Evolutionary conservation across 2,888 invertebrate species (phyloP), one percentile per base, ranked within the genome.

Genomic region (Corythucha ciliata): DNA sequence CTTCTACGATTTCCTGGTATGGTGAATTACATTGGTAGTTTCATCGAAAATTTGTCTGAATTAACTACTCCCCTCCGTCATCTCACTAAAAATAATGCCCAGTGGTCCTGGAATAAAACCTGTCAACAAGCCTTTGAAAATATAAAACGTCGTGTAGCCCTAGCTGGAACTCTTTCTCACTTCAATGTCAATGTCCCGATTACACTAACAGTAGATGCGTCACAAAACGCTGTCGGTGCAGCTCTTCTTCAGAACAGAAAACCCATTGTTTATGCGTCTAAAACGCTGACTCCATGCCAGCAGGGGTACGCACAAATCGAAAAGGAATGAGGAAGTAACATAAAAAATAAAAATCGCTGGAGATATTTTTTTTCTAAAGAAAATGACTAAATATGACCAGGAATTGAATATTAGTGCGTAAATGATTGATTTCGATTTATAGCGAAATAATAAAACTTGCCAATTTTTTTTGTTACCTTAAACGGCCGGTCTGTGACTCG

Each of bases 21-120:
- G 59, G 34, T 59, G 4, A 57, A 48, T 2, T 61, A 61, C 46
- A 34, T 62, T n/a, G 47, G 52, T n/a, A 60, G 58, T 53, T 58
- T 58, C 45, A 55, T 62, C 21, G 57, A 53, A 12, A 59, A 61
- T 50, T 33, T 61, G n/a, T 57, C 60, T 12, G 34, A 56, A 18
- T 25, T 54, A 33, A 58, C 58, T 21, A 48, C 32, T 20, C 44
- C 52, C 12, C 48, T 60, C n/a, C 57, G 61, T 44, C 44, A 24
- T 48, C 33, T 59, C 16, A 44, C 58, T 24, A 55, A 53, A 37
- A 50, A 58, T 48, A 53, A 59, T 36, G 29, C 39, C n/a, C 12
- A 10, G 16, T 53, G 48, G 48, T 12, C 20, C 25, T 50, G 53
- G 53, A 18, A 34, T 7, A 8, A 25, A 18, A 10, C 27, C n/a